These are phyloP conservation scores for Antedon mediterranea DNA, from an alignment of 53 echinoderm and acorn worm species.

Conservation along the genomic window DNA sequence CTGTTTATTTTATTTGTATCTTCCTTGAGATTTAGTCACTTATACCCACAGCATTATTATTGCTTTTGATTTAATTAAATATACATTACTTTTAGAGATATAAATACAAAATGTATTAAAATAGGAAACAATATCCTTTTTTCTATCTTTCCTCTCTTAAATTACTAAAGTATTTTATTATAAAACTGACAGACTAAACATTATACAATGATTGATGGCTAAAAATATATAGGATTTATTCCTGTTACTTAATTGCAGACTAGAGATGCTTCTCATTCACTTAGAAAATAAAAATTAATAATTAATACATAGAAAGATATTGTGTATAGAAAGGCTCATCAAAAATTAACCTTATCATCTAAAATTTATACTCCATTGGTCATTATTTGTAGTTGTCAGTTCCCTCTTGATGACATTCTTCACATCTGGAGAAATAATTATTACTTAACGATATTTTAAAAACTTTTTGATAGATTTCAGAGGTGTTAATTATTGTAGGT, in stretches of 20 bases:
- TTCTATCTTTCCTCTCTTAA: background rate
- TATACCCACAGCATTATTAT: too few relatives aligned
- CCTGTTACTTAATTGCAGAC: background rate
- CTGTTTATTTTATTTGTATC: too few relatives aligned
- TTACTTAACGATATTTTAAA: too few relatives aligned
- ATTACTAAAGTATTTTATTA: background rate
- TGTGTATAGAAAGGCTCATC: background rate
- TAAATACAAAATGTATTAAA: too few relatives aligned
- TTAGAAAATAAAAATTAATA: background rate
- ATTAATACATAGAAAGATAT: background rate
- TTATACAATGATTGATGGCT: background rate
- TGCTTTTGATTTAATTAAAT: too few relatives aligned
- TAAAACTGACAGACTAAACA: background rate
- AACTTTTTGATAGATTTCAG: too few relatives aligned
- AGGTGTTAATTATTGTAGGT: too few relatives aligned
- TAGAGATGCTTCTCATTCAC: background rate
- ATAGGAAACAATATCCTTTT: background rate
- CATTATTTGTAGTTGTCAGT: background rate
- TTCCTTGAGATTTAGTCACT: too few relatives aligned
- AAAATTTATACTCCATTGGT: background rate
- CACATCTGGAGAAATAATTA: too few relatives aligned
- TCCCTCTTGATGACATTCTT: background rate
- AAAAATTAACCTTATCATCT: background rate
- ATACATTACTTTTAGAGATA: too few relatives aligned
- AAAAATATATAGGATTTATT: background rate